Conservation (phyloP, 2,797 vertebrate species). For the Rhinoraja longicauda region DNA sequence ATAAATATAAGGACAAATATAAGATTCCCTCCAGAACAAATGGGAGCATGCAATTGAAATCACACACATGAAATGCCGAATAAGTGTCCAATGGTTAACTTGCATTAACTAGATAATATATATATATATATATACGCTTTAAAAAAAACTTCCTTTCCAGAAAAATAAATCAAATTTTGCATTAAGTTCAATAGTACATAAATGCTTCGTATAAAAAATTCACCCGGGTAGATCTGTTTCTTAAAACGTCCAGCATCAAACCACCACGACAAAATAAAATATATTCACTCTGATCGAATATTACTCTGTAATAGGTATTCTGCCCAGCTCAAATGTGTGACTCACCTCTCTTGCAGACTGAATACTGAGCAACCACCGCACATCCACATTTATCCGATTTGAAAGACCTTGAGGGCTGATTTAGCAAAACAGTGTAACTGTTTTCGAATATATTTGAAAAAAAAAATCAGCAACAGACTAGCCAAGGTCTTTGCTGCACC, state of each 20-base stretch:
- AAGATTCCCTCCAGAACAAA: not conserved
- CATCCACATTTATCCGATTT: constrained; percentile 70
- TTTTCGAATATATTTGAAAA: constrained; percentile 52
- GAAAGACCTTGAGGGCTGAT: constrained; percentile 81
- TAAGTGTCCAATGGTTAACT: not conserved
- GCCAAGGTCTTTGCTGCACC: constrained; percentile 66
- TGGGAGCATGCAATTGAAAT: not conserved
- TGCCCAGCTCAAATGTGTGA: not conserved
- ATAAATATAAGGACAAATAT: not conserved
- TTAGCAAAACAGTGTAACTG: constrained; percentile 71
- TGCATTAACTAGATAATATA: not conserved
- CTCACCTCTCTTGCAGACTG: constrained; percentile 62
- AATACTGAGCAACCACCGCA: constrained; percentile 47
- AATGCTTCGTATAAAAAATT: not conserved
- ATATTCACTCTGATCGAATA: not conserved
- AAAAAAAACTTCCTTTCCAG: not conserved
- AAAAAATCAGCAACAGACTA: constrained; percentile 56
- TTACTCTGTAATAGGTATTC: not conserved
- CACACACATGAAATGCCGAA: not conserved
- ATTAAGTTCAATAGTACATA: not conserved
- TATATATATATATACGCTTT: no score
- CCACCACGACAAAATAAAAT: not conserved
- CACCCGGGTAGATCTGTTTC: not conserved
- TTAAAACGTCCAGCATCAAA: not conserved
- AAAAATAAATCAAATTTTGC: not conserved